Percentiles rank a stretch among this genome's conserved stretches.
Evolutionary conservation across 2,113 vertebrate genomes (phyloP).

Genomic region (Panurus biarmicus): DNA sequence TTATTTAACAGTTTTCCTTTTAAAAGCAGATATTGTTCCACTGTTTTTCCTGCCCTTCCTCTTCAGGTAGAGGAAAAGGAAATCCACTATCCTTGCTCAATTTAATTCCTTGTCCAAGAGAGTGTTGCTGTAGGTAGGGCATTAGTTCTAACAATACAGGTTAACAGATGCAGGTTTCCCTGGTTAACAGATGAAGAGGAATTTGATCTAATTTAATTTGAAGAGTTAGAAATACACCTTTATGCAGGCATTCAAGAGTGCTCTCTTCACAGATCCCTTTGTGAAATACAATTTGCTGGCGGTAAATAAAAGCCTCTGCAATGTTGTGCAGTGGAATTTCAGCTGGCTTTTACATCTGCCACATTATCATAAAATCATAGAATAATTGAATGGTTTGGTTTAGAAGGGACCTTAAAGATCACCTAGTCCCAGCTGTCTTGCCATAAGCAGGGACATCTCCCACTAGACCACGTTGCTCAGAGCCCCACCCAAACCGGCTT

Average conservation of each 20-base stretch:
- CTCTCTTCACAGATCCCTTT: not conserved
- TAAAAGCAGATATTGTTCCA: not conserved
- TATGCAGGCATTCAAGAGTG: not conserved
- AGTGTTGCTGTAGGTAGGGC: not conserved
- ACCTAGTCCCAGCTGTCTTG: not conserved
- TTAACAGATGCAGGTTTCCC: not conserved
- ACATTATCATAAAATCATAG: not conserved
- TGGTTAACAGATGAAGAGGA: not conserved
- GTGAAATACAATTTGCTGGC: not conserved
- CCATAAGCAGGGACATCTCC: not conserved
- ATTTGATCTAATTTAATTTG: not conserved
- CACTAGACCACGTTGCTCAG: not conserved
- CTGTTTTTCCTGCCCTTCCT: not conserved
- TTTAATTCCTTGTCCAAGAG: not conserved
- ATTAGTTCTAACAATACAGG: not conserved
- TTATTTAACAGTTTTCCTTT: not conserved
- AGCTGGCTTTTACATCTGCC: not conserved
- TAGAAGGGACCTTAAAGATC: not conserved
- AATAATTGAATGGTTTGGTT: not conserved
- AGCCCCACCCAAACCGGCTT: not conserved
- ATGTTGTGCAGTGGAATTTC: not conserved
- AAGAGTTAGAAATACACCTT: not conserved
- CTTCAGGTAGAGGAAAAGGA: not conserved
- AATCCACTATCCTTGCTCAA: accelerated
- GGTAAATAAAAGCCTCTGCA: not conserved